Conservation (phyloP, 2,888 invertebrate genomes). For the Conomelus anceps region DNA sequence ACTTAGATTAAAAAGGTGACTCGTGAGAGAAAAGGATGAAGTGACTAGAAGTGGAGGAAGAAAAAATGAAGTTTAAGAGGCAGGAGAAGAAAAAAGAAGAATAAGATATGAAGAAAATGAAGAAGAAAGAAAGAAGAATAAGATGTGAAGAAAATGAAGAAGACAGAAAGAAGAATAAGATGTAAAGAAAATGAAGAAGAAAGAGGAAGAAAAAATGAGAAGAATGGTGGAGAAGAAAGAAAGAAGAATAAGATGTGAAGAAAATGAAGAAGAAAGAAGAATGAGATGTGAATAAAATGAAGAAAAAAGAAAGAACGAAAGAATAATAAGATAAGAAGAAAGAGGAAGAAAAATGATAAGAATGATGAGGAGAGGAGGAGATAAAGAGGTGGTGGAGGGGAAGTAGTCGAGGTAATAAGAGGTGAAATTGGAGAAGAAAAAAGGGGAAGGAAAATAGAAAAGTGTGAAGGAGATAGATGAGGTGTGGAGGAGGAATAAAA, state of each 20-base stretch:
- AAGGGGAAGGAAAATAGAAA: background rate
- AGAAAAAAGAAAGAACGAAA: background rate
- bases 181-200: no score
- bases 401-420: background rate
- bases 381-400: background rate
- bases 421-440: background rate
- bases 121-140: no score
- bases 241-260: no score
- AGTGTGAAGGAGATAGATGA: background rate
- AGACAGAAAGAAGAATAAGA: no score
- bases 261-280: no score
- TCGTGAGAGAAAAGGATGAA: no score
- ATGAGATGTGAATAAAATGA: background rate
- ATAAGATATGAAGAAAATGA: background rate
- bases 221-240: no score
- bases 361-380: background rate
- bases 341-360: background rate
- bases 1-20: no score
- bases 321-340: background rate
- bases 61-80: background rate
- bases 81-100: background rate
- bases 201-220: no score
- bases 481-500: background rate
- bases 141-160: no score
- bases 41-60: background rate